Percentiles rank a stretch among this genome's conserved stretches.
Evolutionary conservation across 2,113 vertebrate genomes (phyloP).

Genomic region (Barbus barbus): DNA sequence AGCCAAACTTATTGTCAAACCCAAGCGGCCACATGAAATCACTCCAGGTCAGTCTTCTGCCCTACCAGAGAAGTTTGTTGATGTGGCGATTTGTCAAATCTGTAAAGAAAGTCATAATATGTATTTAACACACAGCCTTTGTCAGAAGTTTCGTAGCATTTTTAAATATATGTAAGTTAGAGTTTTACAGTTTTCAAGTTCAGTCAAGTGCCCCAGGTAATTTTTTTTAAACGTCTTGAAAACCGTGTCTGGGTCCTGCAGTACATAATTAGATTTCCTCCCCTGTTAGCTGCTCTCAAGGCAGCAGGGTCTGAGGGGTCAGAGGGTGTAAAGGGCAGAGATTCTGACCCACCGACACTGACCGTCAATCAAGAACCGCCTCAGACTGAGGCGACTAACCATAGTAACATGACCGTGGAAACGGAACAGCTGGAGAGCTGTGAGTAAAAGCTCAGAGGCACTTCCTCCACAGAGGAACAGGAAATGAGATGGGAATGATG

Average conservation of each 20-base stretch:
- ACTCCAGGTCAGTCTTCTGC: constrained; percentile 80
- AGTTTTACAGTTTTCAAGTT: background rate
- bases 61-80: constrained; percentile 39
- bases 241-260: background rate
- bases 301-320: constrained; percentile 67
- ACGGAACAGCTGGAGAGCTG: constrained; percentile 68
- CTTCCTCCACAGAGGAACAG: constrained; percentile 6
- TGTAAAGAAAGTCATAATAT: background rate
- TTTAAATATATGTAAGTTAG: background rate
- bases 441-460: constrained; percentile 71
- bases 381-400: constrained; percentile 61
- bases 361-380: constrained; percentile 59
- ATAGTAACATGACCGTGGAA: constrained; percentile 62
- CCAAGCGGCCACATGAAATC: constrained; percentile 84
- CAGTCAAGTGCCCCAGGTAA: background rate
- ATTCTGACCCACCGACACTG: constrained; percentile 51
- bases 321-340: background rate
- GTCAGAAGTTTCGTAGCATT: background rate
- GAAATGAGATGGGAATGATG: background rate
- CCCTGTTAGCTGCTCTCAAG: constrained; percentile 65
- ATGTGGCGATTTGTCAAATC: background rate
- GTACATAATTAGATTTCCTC: constrained; percentile 12
- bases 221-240: background rate
- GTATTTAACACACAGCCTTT: background rate
- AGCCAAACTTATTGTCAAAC: constrained; percentile 89